These are phyloP conservation scores for Siniperca scherzeri DNA, from an alignment of 2,797 vertebrate genomes.

Conservation along the genomic window DNA sequence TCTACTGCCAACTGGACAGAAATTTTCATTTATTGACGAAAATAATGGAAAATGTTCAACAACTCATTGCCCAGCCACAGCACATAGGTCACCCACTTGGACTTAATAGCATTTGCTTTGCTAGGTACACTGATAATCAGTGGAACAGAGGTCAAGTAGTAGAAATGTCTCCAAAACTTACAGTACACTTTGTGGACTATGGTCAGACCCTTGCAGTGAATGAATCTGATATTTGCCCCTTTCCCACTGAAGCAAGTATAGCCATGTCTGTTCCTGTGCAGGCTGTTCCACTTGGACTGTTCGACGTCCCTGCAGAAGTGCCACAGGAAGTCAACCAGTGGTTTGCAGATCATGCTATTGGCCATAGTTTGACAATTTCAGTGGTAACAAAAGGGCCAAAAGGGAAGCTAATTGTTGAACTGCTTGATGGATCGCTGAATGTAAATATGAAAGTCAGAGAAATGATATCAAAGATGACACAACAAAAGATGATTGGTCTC, in stretches of 20 bases:
- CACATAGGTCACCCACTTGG: constrained; percentile 51
- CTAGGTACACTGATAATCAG: constrained; percentile 85
- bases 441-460: constrained; percentile 87
- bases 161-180: constrained; percentile 72
- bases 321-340: constrained; percentile 84
- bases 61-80: constrained; percentile 59
- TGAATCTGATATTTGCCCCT: constrained; percentile 79
- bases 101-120: constrained; percentile 86
- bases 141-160: constrained; percentile 91
- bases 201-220: constrained; percentile 85
- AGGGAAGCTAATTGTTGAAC: constrained; percentile 89
- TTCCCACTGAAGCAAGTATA: constrained; percentile 80
- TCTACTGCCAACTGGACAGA: constrained; percentile 91
- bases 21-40: constrained; percentile 80
- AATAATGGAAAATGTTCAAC: constrained; percentile 77
- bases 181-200: constrained; percentile 92
- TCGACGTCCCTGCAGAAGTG: constrained; percentile 79
- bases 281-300: constrained; percentile 89
- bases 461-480: constrained; percentile 60
- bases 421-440: constrained; percentile 86
- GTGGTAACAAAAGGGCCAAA: constrained; percentile 86
- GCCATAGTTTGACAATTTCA: constrained; percentile 82
- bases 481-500: background rate
- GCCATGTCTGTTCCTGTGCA: constrained; percentile 88
- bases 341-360: constrained; percentile 87